A percentile compares a stretch with the other conserved stretches of the same genome.
Conservation (phyloP, 2,888 invertebrate genomes). For the Mantis religiosa region DNA sequence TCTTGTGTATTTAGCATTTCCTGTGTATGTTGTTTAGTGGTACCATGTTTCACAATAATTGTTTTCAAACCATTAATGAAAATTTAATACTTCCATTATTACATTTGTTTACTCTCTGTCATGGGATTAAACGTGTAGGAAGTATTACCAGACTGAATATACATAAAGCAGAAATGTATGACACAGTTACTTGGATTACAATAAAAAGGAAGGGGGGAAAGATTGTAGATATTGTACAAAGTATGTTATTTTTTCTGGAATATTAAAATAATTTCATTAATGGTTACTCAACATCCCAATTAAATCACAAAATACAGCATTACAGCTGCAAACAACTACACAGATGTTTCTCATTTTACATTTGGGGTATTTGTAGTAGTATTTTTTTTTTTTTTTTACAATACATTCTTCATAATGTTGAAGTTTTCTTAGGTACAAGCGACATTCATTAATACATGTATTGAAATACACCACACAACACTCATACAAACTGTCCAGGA, state of each 20-base stretch:
- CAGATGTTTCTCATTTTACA: background rate
- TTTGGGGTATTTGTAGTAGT: background rate
- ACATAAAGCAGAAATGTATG: no score
- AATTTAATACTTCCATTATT: background rate
- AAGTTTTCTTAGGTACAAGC: background rate
- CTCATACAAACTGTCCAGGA: constrained; percentile 4
- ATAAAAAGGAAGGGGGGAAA: no score
- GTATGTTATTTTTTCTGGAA: background rate
- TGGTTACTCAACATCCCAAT: background rate
- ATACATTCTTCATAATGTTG: background rate
- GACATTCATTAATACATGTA: background rate
- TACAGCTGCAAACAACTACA: background rate
- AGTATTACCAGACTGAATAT: no score
- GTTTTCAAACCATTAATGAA: background rate
- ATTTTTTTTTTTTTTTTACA: background rate
- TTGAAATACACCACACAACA: constrained; percentile 1
- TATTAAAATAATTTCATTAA: background rate
- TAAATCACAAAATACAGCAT: background rate
- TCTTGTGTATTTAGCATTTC: background rate
- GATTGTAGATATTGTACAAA: no score
- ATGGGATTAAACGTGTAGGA: no score
- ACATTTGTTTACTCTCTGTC: no score
- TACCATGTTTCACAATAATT: background rate
- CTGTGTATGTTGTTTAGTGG: background rate
- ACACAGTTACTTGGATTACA: no score